Base-by-base conservation (phyloP, 2,888 invertebrate species). In the Philereme transversata region DNA sequence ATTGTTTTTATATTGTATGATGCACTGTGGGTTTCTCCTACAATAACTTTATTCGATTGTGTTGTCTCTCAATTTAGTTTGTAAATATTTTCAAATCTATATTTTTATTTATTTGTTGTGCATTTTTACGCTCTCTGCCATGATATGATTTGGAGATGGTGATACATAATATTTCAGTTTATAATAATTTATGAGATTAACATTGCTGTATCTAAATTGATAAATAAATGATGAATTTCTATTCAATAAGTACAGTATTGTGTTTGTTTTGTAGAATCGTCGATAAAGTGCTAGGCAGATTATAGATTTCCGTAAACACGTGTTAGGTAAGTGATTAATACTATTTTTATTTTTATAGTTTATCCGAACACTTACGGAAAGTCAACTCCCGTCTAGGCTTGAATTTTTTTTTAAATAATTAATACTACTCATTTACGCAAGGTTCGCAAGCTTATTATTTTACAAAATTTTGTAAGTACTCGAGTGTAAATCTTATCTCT, bases 181-280 rank as follows among this genome's bases (percentile, higher is more conserved):
- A 10, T 56, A 53, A 59, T 61, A 50, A 51, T 45, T 62, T 60
- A 52, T 65, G 66, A 61, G 60, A 64, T 67, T 65, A 61, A 60
- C 58, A 61, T 48, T 35, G 45, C 58, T 67, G 59, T 67, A 61
- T 59, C 62, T 66, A 33, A 59, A 62, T 60, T 68, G 49, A 53
- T 52, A 49, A 60, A 60, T 65, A 63, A 66, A 68, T 44, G 45
- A 64, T 64, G 41, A 56, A 56, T 63, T 64, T 68, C 53, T 56
- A 52, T 49, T 52, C 22, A 3, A n/a, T n/a, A n/a, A n/a, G 22
- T 22, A 22, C 22, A 22, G 22, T 22, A 22, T 22, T 22, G 22
- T 22, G 22, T 22, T 22, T 22, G 22, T 22, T 22, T 22, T 22
- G 22, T 22, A 22, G 22, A 22, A 22, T 22, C 22, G 22, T 22